These are phyloP conservation scores for Lacerta agilis DNA, from an alignment of 2,797 vertebrate genomes.

Conservation along the genomic window DNA sequence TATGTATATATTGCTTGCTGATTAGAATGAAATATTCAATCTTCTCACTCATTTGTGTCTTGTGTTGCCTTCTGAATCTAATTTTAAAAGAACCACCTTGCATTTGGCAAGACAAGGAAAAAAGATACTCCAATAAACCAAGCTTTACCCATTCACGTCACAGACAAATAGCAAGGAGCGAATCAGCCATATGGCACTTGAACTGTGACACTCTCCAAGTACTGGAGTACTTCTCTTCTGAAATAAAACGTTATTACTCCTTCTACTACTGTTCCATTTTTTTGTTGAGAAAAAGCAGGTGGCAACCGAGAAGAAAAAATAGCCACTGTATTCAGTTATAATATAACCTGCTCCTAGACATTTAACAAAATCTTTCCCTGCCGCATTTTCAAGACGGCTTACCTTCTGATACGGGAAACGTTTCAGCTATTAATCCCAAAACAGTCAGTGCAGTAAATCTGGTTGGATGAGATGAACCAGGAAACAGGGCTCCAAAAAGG, in stretches of 20 bases:
- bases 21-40: no score
- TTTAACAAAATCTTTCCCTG: neutral
- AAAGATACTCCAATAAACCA: neutral
- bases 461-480: constrained; percentile 91
- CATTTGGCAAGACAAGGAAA: no score
- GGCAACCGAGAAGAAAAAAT: neutral
- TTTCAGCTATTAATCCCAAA: constrained; percentile 86
- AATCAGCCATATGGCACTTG: neutral
- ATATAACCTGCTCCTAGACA: neutral
- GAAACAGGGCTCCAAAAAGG: constrained; percentile 87
- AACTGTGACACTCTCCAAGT: neutral
- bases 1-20: no score
- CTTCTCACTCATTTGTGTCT: no score
- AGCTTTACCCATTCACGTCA: neutral
- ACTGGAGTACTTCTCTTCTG: neutral
- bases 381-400: constrained; percentile 33
- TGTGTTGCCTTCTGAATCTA: no score
- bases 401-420: constrained; percentile 81
- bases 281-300: neutral
- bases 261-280: neutral
- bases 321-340: neutral
- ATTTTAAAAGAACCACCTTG: no score
- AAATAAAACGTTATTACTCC: constrained; percentile 2
- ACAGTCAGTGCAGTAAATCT: constrained; percentile 89
- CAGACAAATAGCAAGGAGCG: neutral